phyloP scores from a whole-genome alignment of 2,113 vertebrate species.

The Caretta caretta region DNA sequence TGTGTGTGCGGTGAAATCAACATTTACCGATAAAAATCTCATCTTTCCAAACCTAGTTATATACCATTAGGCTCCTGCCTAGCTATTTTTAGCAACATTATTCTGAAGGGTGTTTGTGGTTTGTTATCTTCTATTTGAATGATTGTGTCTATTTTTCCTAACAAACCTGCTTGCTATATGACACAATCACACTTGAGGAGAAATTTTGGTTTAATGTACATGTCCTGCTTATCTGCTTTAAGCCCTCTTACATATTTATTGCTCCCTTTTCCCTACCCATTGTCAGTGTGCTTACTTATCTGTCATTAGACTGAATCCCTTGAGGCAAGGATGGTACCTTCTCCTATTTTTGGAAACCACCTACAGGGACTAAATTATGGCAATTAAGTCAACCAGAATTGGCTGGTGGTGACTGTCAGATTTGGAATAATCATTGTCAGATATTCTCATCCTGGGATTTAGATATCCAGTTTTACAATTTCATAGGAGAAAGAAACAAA shows the following conservation, averaged over 20 bases:
- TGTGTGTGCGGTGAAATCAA: no score
- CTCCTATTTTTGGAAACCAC: constrained; percentile 62
- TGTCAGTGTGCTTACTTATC: constrained; percentile 25
- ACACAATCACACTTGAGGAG: constrained; percentile 30
- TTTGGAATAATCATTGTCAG: constrained; percentile 52
- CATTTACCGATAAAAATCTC: no score
- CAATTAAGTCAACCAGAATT: constrained; percentile 61
- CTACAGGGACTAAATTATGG: constrained; percentile 59
- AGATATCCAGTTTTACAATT: constrained; percentile 40
- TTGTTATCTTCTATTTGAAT: constrained; percentile 40
- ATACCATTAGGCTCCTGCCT: neutral
- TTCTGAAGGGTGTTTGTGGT: neutral
- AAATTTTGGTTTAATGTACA: constrained; percentile 57
- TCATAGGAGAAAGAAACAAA: constrained; percentile 27
- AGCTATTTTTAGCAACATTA: neutral
- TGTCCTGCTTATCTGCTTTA: neutral
- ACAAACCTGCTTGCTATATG: constrained; percentile 64
- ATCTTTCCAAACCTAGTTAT: neutral
- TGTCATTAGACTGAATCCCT: constrained; percentile 35
- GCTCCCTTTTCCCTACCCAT: constrained; percentile 9
- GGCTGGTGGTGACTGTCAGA: constrained; percentile 53
- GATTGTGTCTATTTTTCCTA: constrained; percentile 21
- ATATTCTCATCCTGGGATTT: constrained; percentile 35
- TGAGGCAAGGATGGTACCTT: constrained; percentile 49
- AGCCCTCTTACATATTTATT: neutral